These are phyloP conservation scores for Slavum lentiscoides DNA, from an alignment of 2,888 invertebrate species.

Conservation along the genomic window DNA sequence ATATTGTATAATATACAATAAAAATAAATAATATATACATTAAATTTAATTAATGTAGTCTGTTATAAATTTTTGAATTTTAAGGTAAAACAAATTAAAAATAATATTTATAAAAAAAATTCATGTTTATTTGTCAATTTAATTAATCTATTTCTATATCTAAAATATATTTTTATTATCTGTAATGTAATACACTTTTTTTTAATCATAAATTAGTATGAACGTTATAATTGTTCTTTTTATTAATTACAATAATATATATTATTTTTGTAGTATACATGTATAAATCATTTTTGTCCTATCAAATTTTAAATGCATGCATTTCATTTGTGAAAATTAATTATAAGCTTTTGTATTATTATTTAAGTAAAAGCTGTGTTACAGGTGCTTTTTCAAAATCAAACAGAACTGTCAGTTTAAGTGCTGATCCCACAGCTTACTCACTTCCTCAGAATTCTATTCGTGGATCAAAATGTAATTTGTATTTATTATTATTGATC, in stretches of 20 bases:
- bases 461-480: slow-evolving; percentile 80
- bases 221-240: neutral
- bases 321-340: slow-evolving; percentile 25
- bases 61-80: too few species aligned
- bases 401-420: slow-evolving; percentile 54
- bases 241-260: neutral
- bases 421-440: slow-evolving; percentile 55
- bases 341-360: slow-evolving; percentile 45
- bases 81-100: too few species aligned
- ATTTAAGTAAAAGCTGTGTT: slow-evolving; percentile 51
- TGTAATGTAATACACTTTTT: neutral
- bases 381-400: slow-evolving; percentile 53
- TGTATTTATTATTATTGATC: slow-evolving; percentile 55
- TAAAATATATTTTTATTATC: too few species aligned
- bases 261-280: neutral
- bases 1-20: too few species aligned
- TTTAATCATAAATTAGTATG: neutral
- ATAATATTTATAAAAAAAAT: too few species aligned
- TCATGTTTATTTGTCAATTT: too few species aligned
- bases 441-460: slow-evolving; percentile 73
- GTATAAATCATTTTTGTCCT: slow-evolving; percentile 7
- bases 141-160: too few species aligned
- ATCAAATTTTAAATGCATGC: slow-evolving; percentile 23
- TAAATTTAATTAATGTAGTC: too few species aligned
- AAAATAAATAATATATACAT: too few species aligned